These are phyloP conservation scores for Misgurnus anguillicaudatus DNA, from an alignment of 2,113 vertebrate genomes.

Conservation along the genomic window DNA sequence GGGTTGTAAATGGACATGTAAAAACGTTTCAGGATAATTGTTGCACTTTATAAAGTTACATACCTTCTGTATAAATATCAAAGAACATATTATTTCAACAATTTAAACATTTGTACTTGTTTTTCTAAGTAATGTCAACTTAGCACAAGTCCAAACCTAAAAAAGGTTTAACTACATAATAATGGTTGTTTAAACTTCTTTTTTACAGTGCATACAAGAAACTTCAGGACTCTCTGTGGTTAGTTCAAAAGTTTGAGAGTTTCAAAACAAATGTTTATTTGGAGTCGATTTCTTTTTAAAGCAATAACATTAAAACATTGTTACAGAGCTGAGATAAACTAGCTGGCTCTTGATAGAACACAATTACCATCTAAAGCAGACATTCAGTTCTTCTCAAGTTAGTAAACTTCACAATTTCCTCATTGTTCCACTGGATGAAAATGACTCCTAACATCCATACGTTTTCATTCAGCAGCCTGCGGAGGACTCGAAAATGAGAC, in stretches of 20 bases:
- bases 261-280: constrained; percentile 24
- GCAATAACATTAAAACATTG: neutral
- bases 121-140: too few species aligned
- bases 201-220: too few species aligned
- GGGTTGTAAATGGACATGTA: too few species aligned
- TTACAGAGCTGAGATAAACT: constrained; percentile 24
- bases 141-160: too few species aligned
- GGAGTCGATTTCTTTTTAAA: constrained; percentile 12
- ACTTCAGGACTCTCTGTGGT: too few species aligned
- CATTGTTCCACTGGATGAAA: constrained; percentile 74
- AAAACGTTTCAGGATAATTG: too few species aligned
- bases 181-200: too few species aligned
- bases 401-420: constrained; percentile 67
- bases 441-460: constrained; percentile 69
- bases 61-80: too few species aligned
- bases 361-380: constrained; percentile 18
- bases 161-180: too few species aligned
- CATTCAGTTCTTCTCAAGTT: constrained; percentile 45
- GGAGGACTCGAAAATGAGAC: constrained; percentile 78
- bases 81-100: too few species aligned
- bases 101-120: too few species aligned
- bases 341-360: constrained; percentile 13
- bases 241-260: neutral
- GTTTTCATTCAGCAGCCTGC: constrained; percentile 68
- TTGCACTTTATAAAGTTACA: too few species aligned